These are phyloP conservation scores for Microcebus jonahi DNA, from an alignment of 2,113 vertebrate species.

Conservation along the genomic window DNA sequence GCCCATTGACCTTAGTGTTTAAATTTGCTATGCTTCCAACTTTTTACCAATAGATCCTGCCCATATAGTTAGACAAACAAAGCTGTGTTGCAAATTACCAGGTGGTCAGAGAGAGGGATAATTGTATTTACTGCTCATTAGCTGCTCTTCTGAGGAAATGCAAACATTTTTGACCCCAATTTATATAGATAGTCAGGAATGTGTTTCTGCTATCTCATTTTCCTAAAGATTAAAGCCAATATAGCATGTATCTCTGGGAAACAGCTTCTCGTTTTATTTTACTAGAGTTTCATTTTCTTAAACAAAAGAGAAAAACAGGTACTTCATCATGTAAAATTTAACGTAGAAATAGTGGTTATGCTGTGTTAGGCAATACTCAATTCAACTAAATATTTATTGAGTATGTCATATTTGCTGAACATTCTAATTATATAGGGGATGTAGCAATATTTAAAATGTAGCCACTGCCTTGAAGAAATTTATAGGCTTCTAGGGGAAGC, in stretches of 20 bases:
- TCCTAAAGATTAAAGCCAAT: not conserved
- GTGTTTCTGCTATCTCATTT: not conserved
- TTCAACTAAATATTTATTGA: not conserved
- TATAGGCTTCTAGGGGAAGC: not conserved
- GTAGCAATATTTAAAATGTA: not conserved
- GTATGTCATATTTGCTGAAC: not conserved
- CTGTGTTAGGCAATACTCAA: not conserved
- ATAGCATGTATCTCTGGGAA: not conserved
- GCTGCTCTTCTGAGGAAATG: not conserved
- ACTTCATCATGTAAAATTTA: not conserved
- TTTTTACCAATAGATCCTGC: not conserved
- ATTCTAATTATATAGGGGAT: not conserved
- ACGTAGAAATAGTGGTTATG: not conserved
- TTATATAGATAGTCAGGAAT: not conserved
- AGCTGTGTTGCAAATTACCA: not conserved
- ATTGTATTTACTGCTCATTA: not conserved
- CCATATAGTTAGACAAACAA: not conserved
- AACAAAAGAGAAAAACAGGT: not conserved
- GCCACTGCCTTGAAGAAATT: not conserved
- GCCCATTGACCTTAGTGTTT: not conserved
- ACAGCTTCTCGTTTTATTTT: not conserved
- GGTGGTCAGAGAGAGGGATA: no score
- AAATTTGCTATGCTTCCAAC: not conserved
- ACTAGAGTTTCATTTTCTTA: slow-evolving; percentile 40
- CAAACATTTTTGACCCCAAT: not conserved